Evolutionary conservation across 2,888 invertebrate species (phyloP), one percentile per base, ranked within the genome.

Genomic region (Gastracanthus pulcherrimus): DNA sequence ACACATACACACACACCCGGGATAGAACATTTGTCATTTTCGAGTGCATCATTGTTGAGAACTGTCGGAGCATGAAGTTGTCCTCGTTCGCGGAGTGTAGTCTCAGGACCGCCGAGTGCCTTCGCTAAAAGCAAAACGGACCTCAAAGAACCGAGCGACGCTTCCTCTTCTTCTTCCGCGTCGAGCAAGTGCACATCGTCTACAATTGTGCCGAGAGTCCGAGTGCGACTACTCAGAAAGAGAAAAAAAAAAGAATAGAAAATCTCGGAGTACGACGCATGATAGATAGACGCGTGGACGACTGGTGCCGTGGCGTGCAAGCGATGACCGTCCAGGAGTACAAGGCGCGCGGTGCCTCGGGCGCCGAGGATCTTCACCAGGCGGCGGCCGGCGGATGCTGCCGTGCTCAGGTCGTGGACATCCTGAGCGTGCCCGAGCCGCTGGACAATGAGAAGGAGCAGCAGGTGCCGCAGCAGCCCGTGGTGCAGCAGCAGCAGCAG

Each of bases 241-340:
- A 26, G 48, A 13, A 60, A n/a, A 3, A 16, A 62, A 9, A 6
- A 6, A 51, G 23, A 23, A 19, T 1, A 34, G 51, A 11, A 11
- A n/a, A 0, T 9, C n/a, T 45, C 36, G 66, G 31, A 23, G 38
- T 29, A 48, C 23, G 67, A n/a, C 79, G 11, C 64, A 82, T 82
- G 71, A 58, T 79, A 70, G 78, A 82, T 72, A 82, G 38, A 41
- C 76, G 76, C 66, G 71, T 76, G 29, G 75, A 66, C 19, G 79
- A 82, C 79, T 79, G 76, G 82, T 70, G 79, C 69, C 58, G 80
- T 55, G 75, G 77, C 60, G 69, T 29, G 66, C 70, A 72, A 66
- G 78, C 76, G 38, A 93, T 93, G 93, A 93, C 93, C 85, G 93
- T 93, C 83, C 93, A 93, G 89, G 93, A 93, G 89, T 92, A 92